phyloP scores from a whole-genome alignment of 2,797 vertebrate species.

The Mallotus villosus region DNA sequence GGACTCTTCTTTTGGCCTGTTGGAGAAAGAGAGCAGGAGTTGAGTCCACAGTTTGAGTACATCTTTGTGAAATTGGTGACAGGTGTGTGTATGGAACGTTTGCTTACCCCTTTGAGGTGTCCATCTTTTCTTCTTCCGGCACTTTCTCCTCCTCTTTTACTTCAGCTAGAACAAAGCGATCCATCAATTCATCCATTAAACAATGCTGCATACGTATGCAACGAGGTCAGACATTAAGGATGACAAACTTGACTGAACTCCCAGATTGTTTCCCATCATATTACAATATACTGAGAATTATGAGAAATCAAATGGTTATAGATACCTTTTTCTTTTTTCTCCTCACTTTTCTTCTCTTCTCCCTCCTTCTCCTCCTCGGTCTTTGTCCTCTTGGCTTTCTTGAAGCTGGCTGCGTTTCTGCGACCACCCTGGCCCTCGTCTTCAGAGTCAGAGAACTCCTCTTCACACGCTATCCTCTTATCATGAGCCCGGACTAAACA shows the following conservation, averaged over 20 bases:
- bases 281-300: not conserved
- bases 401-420: conserved; percentile 89
- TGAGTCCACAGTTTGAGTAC: not conserved
- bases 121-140: conserved; percentile 90
- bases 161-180: conserved; percentile 66
- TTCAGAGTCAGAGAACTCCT: conserved; percentile 97
- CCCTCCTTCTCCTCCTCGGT: conserved; percentile 90
- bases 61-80: no score
- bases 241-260: no score
- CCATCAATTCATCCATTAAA: not conserved
- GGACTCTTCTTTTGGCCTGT: conserved; percentile 80
- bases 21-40: conserved; percentile 33
- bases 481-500: conserved; percentile 90
- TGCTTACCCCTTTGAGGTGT: conserved; percentile 89
- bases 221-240: no score
- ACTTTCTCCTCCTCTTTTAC: conserved; percentile 93
- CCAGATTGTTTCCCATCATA: no score
- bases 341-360: conserved; percentile 93
- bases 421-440: conserved; percentile 92
- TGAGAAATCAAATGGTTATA: conserved; percentile 22
- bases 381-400: conserved; percentile 91
- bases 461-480: conserved; percentile 95
- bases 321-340: conserved; percentile 76
- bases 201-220: no score
- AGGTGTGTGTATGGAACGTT: conserved; percentile 9